Percentiles rank a stretch among this genome's conserved stretches.
Evolutionary conservation across 2,113 vertebrate species (phyloP).

Genomic region (Mola mola): DNA sequence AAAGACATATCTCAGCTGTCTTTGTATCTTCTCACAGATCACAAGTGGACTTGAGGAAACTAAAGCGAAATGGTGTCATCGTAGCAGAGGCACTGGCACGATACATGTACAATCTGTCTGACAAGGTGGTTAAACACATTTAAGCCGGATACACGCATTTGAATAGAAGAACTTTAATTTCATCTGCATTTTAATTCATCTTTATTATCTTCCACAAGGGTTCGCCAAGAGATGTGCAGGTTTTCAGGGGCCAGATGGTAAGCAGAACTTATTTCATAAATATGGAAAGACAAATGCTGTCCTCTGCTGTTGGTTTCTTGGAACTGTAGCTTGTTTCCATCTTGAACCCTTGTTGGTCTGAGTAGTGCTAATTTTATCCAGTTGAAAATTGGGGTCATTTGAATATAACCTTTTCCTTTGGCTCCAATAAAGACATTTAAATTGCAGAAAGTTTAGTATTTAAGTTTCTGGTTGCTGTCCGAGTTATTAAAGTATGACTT

Average conservation of each 20-base stretch:
- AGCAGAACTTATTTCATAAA: constrained; percentile 18
- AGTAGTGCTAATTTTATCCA: neutral
- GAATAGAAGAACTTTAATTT: neutral
- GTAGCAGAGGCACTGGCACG: constrained; percentile 79
- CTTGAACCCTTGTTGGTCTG: neutral
- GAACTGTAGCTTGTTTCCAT: constrained; percentile 25
- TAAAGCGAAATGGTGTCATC: constrained; percentile 79
- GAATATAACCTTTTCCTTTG: neutral
- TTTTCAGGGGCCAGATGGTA: constrained; percentile 82
- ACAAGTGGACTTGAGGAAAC: constrained; percentile 78
- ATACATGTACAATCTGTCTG: constrained; percentile 82
- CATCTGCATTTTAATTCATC: neutral
- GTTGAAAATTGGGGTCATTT: neutral
- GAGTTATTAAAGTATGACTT: neutral
- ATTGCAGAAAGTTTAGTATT: neutral
- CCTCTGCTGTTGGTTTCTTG: constrained; percentile 51
- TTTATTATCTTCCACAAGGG: constrained; percentile 57
- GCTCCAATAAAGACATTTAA: neutral
- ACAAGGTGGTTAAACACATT: constrained; percentile 70
- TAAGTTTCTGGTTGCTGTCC: neutral
- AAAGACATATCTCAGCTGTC: no score
- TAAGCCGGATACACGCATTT: neutral
- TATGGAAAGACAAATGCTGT: constrained; percentile 19
- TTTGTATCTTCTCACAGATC: constrained; percentile 57
- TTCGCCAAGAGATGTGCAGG: constrained; percentile 74